These are phyloP conservation scores for Hystrix brachyura DNA, from an alignment of 2,113 vertebrate genomes.

Conservation along the genomic window DNA sequence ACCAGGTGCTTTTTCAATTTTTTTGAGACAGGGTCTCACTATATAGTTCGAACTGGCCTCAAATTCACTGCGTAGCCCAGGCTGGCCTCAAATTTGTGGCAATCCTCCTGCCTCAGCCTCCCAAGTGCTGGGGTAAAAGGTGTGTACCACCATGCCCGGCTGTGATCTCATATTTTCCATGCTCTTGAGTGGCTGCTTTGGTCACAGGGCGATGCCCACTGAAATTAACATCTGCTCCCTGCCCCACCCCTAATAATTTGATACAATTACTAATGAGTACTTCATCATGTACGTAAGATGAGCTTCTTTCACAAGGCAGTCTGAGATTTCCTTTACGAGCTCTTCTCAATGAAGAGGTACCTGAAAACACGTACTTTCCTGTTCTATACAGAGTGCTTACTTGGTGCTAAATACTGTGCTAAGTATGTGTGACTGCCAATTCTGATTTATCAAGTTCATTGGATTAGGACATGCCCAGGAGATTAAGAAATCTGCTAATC, in stretches of 20 bases:
- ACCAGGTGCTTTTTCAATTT: no score
- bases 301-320: neutral
- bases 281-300: accelerated
- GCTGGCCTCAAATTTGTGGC: neutral
- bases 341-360: neutral
- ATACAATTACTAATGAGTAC: neutral
- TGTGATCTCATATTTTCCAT: neutral
- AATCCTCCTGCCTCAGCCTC: neutral
- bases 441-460: neutral
- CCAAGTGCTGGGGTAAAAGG: neutral
- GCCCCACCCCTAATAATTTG: neutral
- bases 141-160: neutral
- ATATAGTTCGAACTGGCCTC: neutral
- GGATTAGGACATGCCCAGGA: neutral
- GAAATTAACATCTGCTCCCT: neutral
- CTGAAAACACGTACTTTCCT: neutral
- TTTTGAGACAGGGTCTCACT: neutral
- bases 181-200: neutral
- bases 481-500: neutral
- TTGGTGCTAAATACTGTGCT: neutral
- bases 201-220: accelerated
- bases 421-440: neutral
- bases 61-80: neutral
- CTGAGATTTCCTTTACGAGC: neutral
- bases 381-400: accelerated